Evolutionary conservation across 2,797 vertebrate genomes (phyloP), one percentile per base, ranked within the genome.

Genomic region (Leucoraja ocellata): DNA sequence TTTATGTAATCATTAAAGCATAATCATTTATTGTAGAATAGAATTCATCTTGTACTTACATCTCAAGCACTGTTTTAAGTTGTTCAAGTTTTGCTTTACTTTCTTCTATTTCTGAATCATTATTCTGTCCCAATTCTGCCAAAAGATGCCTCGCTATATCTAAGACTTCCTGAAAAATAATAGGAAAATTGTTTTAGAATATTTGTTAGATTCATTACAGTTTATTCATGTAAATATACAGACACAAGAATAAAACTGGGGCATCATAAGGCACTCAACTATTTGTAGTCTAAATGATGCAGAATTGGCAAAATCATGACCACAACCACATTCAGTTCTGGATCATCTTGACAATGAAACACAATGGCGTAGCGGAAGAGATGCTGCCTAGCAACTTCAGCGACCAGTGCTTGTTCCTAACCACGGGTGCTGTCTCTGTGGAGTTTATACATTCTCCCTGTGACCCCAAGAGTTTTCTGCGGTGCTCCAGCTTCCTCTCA

Each of bases 1-100:
- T 10, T 58, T 10, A 21, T 8, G 23, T 58, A 36, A 36, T 18
- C 25, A 91, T 58, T 5, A 14, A 32, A 71, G 0, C 28, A 77
- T 28, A 14, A 32, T 78, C n/a, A 78, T 11, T 79, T 39, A 79
- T 79, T 5, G 21, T 39, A 39, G 81, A 61, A 25, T 84, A n/a
- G 61, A 68, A 36, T 91, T 74, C 74, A 4, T 76, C 68, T 76
- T 71, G 92, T 54, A 95, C 97, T 97, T 96, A 98, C 97, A 98
- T 98, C 94, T 98, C 98, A 93, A 98, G 96, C 61, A 98, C 98
- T 0, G 98, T 97, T 95, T 98, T 98, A 1, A 98, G 97, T 94
- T 98, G 98, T 94, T 98, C 98, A 94, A 98, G 97, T 94, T 98
- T 98, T 93, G 98, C 96, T 96, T 98, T 98, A 94, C 97, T 98